Evolutionary conservation across 1,140 invertebrate species (phyloP), one percentile per base, ranked within the genome.

Genomic region (Tribolium madens): DNA sequence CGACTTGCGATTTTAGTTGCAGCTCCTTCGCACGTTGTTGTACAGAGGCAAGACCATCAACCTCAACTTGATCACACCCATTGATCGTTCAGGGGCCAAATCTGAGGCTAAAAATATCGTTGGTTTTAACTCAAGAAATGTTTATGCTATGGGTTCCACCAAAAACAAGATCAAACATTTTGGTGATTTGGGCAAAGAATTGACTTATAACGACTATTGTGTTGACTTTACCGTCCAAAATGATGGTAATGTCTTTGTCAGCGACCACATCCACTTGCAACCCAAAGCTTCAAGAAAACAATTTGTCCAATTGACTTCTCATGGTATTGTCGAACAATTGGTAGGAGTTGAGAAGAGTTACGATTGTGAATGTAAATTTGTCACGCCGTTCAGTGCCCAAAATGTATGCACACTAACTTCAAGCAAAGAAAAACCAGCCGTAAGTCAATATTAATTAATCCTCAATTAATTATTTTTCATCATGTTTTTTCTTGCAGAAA

Each of bases 161-260:
- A 92, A 91, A 82, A 91, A 90, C 80, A 89, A 87, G 76, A 85
- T 87, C 0, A 80, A 88, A 73, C 88, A 89, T 52, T 87, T 79
- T 42, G 73, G 83, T 12, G 88, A 89, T 7, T 71, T 87, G 3
- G 87, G 87, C 57, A 84, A 83, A 14, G 89, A 90, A 46, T 76
- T 92, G 5, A 82, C 82, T 15, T 87, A 88, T 18, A 78, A 87
- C 18, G 90, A 92, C 78, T 88, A 89, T 81, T 91, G 91, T 73
- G 87, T 89, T 73, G 87, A 88, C 31, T 89, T 89, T 70, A 86
- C 88, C 2, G 75, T 87, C 6, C 79, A 89, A 87, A 87, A 87
- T 69, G 86, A 87, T 14, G 89, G 89, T 17, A 88, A 87, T 7
- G 86, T 87, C 21, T 90, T 89, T 81, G 87, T 87, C 33, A 84